Base-by-base conservation (phyloP, 2,113 vertebrate species). In the Petroica traversi region DNA sequence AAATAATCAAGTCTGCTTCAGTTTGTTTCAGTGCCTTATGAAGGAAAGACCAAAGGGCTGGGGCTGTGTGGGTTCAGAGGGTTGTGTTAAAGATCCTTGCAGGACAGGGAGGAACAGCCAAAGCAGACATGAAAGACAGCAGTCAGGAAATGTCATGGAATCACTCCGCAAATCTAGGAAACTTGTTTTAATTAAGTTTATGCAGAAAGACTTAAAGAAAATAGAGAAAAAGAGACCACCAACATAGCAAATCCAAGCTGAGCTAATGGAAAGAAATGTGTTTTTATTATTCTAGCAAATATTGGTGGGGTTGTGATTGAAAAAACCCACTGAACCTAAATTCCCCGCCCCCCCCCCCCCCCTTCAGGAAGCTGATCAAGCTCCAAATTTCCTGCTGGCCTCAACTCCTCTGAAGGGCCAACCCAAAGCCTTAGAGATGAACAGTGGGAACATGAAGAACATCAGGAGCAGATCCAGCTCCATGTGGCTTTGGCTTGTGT, bases 361-460 rank as follows among this genome's bases (percentile, higher is more conserved):
- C 8, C 67, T 80, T 85, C 67, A 85, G 87, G 71, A 93, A 91
- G 49, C 88, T 80, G 81, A 92, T 94, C 77, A 83, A 83, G 84
- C 29, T 96, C 92, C 95, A 95, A 69, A 92, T 94, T 93, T 92
- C 94, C 92, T 93, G 61, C 75, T 91, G 90, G 89, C 76, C 85
- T 94, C 81, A 93, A 19, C 46, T 89, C 33, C 72, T 92, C 88
- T 87, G 74, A 89, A 96, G 67, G 38, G 63, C 92, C 69, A 96
- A 43, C 68, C 55, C 84, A 93, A 93, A 91, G 55, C 85, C 85
- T 71, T 63, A 38, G 95, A 87, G 93, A 89, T 82, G 86, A 96
- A 81, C 62, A 83, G 33, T 52, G 78, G 85, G 95, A 96, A 95
- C 63, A 71, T 45, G 62, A 92, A 29, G 85, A 95, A 87, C 84